Evolutionary conservation across 2,113 vertebrate species (phyloP).

Genomic region (Salvator merianae): DNA sequence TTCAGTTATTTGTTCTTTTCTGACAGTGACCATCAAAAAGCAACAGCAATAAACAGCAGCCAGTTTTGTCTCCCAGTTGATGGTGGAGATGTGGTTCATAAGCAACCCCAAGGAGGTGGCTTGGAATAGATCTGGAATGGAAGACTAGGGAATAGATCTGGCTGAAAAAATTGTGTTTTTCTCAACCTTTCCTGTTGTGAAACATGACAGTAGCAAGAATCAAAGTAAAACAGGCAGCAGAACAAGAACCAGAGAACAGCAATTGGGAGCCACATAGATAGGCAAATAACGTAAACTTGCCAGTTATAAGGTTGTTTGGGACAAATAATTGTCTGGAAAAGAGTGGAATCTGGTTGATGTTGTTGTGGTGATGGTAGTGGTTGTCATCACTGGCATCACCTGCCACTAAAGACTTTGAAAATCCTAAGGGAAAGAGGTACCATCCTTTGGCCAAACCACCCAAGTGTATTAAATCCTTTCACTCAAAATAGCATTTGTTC

Average conservation of each 20-base stretch:
- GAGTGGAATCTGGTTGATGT: no score
- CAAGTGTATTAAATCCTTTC: constrained; percentile 1
- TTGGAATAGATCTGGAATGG: accelerated
- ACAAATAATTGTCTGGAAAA: not conserved
- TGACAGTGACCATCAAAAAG: not conserved
- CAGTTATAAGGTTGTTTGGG: not conserved
- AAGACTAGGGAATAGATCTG: no score
- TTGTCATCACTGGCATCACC: not conserved
- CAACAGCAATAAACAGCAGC: not conserved
- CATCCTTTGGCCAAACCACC: constrained; percentile 5
- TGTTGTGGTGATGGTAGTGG: no score
- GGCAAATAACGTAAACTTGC: not conserved
- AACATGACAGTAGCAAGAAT: not conserved
- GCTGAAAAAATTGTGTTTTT: not conserved
- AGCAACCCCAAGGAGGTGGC: not conserved
- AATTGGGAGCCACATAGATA: not conserved
- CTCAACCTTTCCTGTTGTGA: not conserved
- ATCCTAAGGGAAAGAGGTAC: not conserved
- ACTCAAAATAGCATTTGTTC: constrained; percentile 40
- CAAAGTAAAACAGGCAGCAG: not conserved
- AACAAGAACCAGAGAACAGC: not conserved
- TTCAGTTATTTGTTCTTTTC: not conserved
- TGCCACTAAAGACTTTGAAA: not conserved
- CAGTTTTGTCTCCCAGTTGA: not conserved
- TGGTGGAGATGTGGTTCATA: not conserved